These are phyloP conservation scores for Rhinichthys klamathensis DNA, from an alignment of 2,113 vertebrate species.

Conservation along the genomic window DNA sequence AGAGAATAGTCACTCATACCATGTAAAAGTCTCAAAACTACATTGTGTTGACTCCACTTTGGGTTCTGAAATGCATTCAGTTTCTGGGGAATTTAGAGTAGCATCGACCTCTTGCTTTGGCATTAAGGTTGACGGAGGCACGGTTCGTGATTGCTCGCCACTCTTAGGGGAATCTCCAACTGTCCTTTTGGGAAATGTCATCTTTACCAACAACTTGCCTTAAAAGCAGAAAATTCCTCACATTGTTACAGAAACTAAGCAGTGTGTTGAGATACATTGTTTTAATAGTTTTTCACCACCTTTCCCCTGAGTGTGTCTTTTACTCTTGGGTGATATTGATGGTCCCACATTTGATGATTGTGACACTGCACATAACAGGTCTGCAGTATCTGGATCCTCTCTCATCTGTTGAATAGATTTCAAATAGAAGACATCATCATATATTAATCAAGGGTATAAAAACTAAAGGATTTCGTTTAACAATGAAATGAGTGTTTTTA, in stretches of 20 bases:
- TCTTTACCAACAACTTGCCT: neutral
- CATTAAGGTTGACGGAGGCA: neutral
- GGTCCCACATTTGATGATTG: neutral
- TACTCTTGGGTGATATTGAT: slow-evolving; percentile 5
- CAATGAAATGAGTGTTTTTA: no score
- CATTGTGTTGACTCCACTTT: neutral
- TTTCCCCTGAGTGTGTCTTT: neutral
- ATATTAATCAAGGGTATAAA: neutral
- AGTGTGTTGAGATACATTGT: no score
- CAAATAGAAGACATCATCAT: neutral
- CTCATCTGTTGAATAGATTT: neutral
- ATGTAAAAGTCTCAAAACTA: neutral
- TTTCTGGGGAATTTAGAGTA: no score
- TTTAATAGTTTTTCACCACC: neutral
- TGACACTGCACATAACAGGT: neutral
- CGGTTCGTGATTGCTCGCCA: neutral
- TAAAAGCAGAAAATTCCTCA: neutral
- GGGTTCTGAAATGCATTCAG: no score
- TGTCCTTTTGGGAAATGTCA: neutral
- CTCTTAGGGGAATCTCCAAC: neutral
- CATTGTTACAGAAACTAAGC: neutral
- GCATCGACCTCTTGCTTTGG: no score
- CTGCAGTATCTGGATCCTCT: neutral
- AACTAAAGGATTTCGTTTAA: neutral
- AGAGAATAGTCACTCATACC: slow-evolving; percentile 12